Base-by-base conservation (phyloP, 30 jellyfish, hydroid and myxozoan genomes). In the Morbakka virulenta region DNA sequence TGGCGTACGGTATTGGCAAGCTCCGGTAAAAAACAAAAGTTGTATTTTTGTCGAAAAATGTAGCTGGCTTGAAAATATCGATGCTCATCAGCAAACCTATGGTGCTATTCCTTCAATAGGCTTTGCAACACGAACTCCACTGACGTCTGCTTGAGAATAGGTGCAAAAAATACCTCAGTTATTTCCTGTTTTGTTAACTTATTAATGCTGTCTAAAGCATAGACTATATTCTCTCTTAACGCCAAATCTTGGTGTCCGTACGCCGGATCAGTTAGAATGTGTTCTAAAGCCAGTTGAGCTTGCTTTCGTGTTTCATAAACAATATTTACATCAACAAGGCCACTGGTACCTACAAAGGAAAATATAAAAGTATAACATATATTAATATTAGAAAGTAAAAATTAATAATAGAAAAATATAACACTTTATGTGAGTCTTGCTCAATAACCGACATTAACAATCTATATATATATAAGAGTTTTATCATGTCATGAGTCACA, bases 111-210 rank as follows among this genome's bases (percentile, higher is more conserved):
- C 35, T 53, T 80, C 48, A 83, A 62, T 64, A 89, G 41, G 51
- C 92, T 82, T 74, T 77, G 88, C 0, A 92, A 62, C 4, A 92
- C 62, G 61, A 82, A 85, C 64, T 92, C 98, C 1, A 92, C 95
- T 35, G 98, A 84, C 4, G 98, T 92, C 50, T 92, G 93, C 31
- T 91, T 82, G 34, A 92, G 73, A 4, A 92, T 76, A 50, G 96
- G 87, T 47, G 73, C 96, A 73, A 92, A 92, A 53, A 92, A 92
- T 0, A 96, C 95, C 32, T 92, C 96, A 11, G 95, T 92, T 67
- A 92, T 83, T 72, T 92, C 98, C 3, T 76, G 84, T 62, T 84
- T 92, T 64, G 64, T 85, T 12, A 92, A 69, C 62, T 85, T 84
- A 89, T 92, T 84, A 36, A 84, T 94, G 72, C 98, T 70, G 50